Evolutionary conservation across 2,113 vertebrate genomes (phyloP).

Genomic region (Xiphias gladius): DNA sequence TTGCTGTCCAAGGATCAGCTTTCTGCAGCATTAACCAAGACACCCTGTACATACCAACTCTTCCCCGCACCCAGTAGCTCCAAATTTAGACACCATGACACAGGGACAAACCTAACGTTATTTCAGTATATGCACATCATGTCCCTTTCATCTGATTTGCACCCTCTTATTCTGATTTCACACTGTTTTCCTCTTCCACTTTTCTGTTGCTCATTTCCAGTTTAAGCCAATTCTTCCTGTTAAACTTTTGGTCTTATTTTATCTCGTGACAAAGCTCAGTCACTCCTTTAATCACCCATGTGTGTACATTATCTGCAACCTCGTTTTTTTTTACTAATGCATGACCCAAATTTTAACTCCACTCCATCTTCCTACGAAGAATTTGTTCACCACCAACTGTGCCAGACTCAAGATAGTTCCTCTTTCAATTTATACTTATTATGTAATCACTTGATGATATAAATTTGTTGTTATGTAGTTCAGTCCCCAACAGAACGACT

Average conservation of each 20-base stretch:
- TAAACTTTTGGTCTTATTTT: background rate
- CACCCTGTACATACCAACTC: slow-evolving; percentile 41
- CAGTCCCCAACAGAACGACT: background rate
- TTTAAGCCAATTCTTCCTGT: background rate
- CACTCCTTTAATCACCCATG: background rate
- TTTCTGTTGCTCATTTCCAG: slow-evolving; percentile 11
- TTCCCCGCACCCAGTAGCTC: slow-evolving; percentile 43
- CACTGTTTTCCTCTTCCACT: background rate
- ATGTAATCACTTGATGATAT: slow-evolving; percentile 26
- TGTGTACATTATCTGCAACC: background rate
- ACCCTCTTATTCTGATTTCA: slow-evolving; percentile 6
- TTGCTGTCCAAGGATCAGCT: slow-evolving; percentile 65
- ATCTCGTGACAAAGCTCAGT: background rate
- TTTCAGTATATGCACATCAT: slow-evolving; percentile 52
- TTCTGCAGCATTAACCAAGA: slow-evolving; percentile 72
- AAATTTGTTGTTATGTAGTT: slow-evolving; percentile 29
- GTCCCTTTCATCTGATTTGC: slow-evolving; percentile 40
- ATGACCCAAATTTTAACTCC: background rate
- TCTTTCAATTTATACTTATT: slow-evolving; percentile 38
- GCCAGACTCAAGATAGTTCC: slow-evolving; percentile 20
- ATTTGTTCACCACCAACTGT: slow-evolving; percentile 37
- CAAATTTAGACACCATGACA: slow-evolving; percentile 70
- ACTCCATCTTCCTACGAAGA: slow-evolving; percentile 1
- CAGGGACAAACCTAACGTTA: slow-evolving; percentile 44
- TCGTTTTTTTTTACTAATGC: background rate